Evolutionary conservation across 2,113 vertebrate genomes (phyloP), one percentile per base, ranked within the genome.

Genomic region (Scolopax mira): DNA sequence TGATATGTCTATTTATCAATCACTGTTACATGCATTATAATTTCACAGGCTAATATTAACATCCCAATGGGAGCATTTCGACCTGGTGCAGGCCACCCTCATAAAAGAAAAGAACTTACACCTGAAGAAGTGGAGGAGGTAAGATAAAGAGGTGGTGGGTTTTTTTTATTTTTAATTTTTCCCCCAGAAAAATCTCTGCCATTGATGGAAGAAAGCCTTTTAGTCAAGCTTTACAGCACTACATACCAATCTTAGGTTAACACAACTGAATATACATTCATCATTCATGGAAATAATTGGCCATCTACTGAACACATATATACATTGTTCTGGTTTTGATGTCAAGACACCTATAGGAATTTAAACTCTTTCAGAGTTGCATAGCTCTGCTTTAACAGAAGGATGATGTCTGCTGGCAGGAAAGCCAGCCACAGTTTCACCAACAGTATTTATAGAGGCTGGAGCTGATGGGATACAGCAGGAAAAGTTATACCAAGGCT

Each of bases 21-120:
- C 46, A 37, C 60, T 66, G 6, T 37, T 57, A 17, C 11, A 39
- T 87, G 31, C 35, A 84, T 91, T 18, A 39, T 73, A 2, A 85
- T 97, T 93, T 98, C 88, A 72, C 97, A 99, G 99, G 99, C 99
- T 97, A 99, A 99, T 97, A 98, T 99, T 96, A 99, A 99, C 97
- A 99, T 99, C 97, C 99, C 99, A 79, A 99, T 99, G 99, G 99
- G 99, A 97, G 99, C 98, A 95, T 98, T 99, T 97, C 98, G 99
- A 97, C 99, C 99, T 86, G 99, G 99, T 97, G 99, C 98, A 52
- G 99, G 99, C 86, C 99, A 98, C 97, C 99, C 99, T 97, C 98
- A 98, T 35, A 99, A 97, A 98, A 99, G 98, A 98, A 99, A 98
- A 99, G 99, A 99, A 96, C 95, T 98, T 91, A 97, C 98, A 96